Conservation (phyloP, 2,113 vertebrate species). For the Odocoileus hemionus region DNA sequence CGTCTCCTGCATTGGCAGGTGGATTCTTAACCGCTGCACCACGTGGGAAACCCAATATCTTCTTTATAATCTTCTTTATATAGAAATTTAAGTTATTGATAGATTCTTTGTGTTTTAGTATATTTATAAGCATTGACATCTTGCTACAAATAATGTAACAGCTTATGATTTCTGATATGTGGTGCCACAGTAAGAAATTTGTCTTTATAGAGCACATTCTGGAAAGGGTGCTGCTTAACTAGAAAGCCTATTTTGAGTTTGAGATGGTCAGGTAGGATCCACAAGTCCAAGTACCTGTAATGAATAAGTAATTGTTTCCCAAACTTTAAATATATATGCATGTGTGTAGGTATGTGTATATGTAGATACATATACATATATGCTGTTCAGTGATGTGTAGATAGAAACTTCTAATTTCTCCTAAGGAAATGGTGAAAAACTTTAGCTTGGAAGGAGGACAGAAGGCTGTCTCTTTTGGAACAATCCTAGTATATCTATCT, state of each 20-base stretch:
- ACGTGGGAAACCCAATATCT: not conserved
- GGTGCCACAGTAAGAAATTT: not conserved
- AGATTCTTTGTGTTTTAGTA: not conserved
- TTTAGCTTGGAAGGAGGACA: not conserved
- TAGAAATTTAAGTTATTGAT: not conserved
- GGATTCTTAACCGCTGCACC: not conserved
- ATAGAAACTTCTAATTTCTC: constrained; percentile 16
- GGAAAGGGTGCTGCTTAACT: not conserved
- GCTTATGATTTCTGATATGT: not conserved
- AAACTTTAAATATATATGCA: not conserved
- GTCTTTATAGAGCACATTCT: not conserved
- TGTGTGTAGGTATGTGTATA: not conserved
- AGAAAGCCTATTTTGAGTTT: not conserved
- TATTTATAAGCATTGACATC: not conserved
- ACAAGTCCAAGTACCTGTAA: not conserved
- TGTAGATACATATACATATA: not conserved
- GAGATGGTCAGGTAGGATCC: not conserved
- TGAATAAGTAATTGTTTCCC: not conserved
- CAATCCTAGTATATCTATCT: not conserved
- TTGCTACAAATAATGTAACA: not conserved
- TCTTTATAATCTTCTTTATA: not conserved
- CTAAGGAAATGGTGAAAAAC: not conserved
- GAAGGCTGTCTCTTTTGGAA: not conserved
- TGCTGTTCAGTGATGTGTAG: not conserved
- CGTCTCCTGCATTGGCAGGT: not conserved